These are phyloP conservation scores for Drosophila suzukii DNA, from an alignment of 1,140 invertebrate genomes.

Conservation along the genomic window DNA sequence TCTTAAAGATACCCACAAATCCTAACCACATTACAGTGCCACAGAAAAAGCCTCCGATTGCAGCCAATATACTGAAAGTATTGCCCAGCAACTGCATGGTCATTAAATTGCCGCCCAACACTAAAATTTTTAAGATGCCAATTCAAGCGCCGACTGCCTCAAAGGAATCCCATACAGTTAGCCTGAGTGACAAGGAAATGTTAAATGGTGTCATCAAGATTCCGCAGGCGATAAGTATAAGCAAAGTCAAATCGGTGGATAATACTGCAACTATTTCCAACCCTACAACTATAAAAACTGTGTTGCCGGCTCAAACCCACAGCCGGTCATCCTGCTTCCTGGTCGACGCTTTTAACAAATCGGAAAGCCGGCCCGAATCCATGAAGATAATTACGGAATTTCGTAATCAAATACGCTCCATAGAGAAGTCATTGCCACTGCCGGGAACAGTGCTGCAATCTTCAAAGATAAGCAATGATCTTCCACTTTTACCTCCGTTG, in stretches of 20 bases:
- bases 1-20: not conserved
- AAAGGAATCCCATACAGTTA: not conserved
- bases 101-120: conserved; percentile 61
- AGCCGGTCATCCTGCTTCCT: conserved; percentile 20
- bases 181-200: conserved; percentile 1
- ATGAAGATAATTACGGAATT: conserved; percentile 65
- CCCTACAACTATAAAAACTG: too few relatives aligned
- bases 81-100: conserved; percentile 65
- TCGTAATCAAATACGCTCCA: conserved; percentile 65
- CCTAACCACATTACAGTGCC: conserved; percentile 1
- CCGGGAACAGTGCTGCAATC: conserved; percentile 63
- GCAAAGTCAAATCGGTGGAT: not conserved
- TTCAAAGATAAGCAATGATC: not conserved
- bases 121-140: conserved; percentile 54
- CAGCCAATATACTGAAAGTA: conserved; percentile 51
- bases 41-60: conserved; percentile 1
- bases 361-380: conserved; percentile 64
- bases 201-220: not conserved
- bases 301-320: not conserved
- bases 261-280: not conserved
- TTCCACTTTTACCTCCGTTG: not conserved
- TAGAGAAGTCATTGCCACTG: conserved; percentile 61
- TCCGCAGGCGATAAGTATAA: conserved; percentile 28
- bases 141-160: not conserved
- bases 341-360: conserved; percentile 32